phyloP scores from a whole-genome alignment of 2,113 vertebrate genomes.

The Lagopus muta region DNA sequence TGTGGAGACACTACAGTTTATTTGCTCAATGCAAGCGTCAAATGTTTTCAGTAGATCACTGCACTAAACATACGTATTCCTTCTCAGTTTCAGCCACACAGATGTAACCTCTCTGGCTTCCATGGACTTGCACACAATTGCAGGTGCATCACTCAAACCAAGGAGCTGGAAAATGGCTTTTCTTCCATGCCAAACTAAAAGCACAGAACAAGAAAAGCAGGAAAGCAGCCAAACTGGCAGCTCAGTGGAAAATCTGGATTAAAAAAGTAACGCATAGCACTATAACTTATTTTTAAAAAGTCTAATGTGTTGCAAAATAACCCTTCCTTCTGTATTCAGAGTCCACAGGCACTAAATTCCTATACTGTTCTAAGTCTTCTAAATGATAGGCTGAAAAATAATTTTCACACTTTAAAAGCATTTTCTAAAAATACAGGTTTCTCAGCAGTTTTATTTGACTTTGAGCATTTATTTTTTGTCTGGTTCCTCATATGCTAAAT shows the following conservation, averaged over 20 bases:
- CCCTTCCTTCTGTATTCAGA: background rate
- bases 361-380: background rate
- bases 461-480: slow-evolving; percentile 26
- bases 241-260: background rate
- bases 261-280: background rate
- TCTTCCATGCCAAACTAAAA: background rate
- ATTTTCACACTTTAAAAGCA: slow-evolving; percentile 13
- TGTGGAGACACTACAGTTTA: slow-evolving; percentile 23
- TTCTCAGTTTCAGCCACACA: background rate
- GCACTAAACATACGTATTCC: slow-evolving; percentile 5
- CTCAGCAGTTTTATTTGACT: slow-evolving; percentile 26
- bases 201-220: background rate
- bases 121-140: background rate
- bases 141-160: background rate
- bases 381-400: slow-evolving; percentile 22
- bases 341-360: background rate
- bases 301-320: background rate
- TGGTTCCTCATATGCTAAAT: background rate
- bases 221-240: background rate
- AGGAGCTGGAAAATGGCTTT: background rate
- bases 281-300: background rate
- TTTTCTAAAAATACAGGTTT: slow-evolving; percentile 21
- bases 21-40: slow-evolving; percentile 20
- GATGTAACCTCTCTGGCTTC: background rate
- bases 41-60: slow-evolving; percentile 16